Evolutionary conservation across 2,888 invertebrate genomes (phyloP), one percentile per base, ranked within the genome.

Genomic region (Drosophila pseudotalamancana): DNA sequence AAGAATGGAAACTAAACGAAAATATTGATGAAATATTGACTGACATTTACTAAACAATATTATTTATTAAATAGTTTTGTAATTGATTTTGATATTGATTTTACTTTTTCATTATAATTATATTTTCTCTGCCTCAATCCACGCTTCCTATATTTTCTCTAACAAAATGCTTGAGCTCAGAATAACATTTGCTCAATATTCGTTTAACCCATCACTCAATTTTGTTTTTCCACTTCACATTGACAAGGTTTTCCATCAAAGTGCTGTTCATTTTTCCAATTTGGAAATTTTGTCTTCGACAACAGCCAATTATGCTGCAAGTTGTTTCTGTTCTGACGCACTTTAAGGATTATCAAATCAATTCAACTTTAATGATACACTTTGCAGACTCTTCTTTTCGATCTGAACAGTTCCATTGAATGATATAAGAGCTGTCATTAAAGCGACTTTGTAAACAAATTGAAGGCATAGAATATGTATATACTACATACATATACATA

Each of bases 281-380:
- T 72, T 55, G 6, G 69, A 49, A 67, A 29, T 66, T 40, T 50
- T n/a, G 6, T 18, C 1, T n/a, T 18, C n/a, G 16, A 29, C 53
- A 53, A 43, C 21, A 60, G 51, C 25, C 59, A 73, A 74, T 62
- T 55, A 62, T 67, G 67, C 55, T 55, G 63, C 70, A 51, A 73
- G 49, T 45, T 64, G 56, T 45, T 61, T 80, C 48, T 62, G 61
- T 12, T 46, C 31, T 31, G 16, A 46, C 31, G 29, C 25, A 54
- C 31, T 45, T 42, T 45, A 53, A 53, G 59, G 72, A 69, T 75
- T 78, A 66, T 84, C 56, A 70, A 63, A 59, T 72, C 51, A 60
- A 62, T 67, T 59, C 40, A 31, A 37, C 31, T 68, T 57, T 46
- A 69, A 59, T 49, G 43, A 63, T 39, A 35, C 50, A 43, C 49